phyloP scores from a whole-genome alignment of 2,888 invertebrate species.

The Tryphoninae sp. region DNA sequence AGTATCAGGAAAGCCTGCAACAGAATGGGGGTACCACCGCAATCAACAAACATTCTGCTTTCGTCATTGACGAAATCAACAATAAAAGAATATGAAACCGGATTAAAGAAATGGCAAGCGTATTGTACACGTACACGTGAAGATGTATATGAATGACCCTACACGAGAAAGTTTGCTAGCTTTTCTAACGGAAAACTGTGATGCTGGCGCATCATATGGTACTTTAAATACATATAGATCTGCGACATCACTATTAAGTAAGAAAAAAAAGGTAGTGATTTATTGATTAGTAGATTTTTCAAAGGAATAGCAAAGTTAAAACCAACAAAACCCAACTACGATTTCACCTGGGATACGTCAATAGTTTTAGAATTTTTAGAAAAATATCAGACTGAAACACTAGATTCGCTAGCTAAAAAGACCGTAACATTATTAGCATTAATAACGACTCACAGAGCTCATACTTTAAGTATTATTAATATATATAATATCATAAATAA shows the following conservation, averaged over 20 bases:
- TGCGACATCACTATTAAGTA: slow-evolving; percentile 38
- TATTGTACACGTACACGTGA: not conserved
- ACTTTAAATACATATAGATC: slow-evolving; percentile 39
- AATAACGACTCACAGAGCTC: slow-evolving; percentile 24
- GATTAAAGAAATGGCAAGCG: slow-evolving; percentile 33
- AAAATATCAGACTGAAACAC: slow-evolving; percentile 56
- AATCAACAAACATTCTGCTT: slow-evolving; percentile 28
- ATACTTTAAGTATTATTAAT: slow-evolving; percentile 15
- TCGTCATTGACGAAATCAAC: slow-evolving; percentile 43
- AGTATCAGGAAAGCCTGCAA: slow-evolving; percentile 46
- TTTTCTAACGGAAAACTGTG: slow-evolving; percentile 35
- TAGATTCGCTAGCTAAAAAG: slow-evolving; percentile 1
- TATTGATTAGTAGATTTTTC: slow-evolving; percentile 33
- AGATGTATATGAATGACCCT: slow-evolving; percentile 1
- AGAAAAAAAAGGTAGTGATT: not conserved
- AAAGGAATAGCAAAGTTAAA: slow-evolving; percentile 24
- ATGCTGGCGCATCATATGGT: slow-evolving; percentile 39
- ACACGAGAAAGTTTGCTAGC: not conserved
- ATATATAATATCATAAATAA: not conserved
- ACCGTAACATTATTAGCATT: slow-evolving; percentile 20
- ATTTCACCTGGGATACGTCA: slow-evolving; percentile 45
- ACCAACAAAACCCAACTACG: slow-evolving; percentile 38
- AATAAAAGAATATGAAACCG: slow-evolving; percentile 40
- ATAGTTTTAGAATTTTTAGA: slow-evolving; percentile 17
- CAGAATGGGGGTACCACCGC: slow-evolving; percentile 11